phyloP scores from a whole-genome alignment of 2,113 vertebrate species.

The Rostratula benghalensis region DNA sequence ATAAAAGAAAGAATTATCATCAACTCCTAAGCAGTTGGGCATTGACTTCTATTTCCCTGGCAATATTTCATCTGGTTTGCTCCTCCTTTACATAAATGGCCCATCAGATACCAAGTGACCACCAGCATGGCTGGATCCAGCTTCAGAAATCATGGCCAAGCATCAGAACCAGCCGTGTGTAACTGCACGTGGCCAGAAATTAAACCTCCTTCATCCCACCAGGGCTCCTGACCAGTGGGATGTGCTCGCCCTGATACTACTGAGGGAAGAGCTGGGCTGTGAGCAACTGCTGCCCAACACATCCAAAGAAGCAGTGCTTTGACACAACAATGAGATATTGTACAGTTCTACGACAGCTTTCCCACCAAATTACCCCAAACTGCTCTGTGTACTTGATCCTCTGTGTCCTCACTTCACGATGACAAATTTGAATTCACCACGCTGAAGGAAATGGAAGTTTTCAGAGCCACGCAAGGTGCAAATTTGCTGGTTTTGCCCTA shows the following conservation, averaged over 20 bases:
- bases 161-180: accelerated
- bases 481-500: accelerated
- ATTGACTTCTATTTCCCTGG: not conserved
- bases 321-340: accelerated
- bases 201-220: not conserved
- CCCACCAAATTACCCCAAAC: not conserved
- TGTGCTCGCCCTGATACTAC: accelerated
- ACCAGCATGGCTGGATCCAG: not conserved
- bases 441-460: accelerated
- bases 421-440: accelerated
- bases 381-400: accelerated
- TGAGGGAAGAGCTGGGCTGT: not conserved
- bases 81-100: not conserved
- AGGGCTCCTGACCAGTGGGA: accelerated
- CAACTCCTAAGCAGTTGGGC: not conserved
- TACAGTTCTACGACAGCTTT: not conserved
- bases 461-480: not conserved
- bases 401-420: accelerated
- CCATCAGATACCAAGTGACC: not conserved
- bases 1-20: not conserved
- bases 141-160: not conserved
- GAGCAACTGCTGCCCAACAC: not conserved
- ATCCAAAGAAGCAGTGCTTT: accelerated
- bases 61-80: not conserved
- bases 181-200: not conserved